Percentiles rank a stretch among this genome's conserved stretches.
phyloP scores from a whole-genome alignment of 2,113 vertebrate species.

The Xenotilapia longispinis region DNA sequence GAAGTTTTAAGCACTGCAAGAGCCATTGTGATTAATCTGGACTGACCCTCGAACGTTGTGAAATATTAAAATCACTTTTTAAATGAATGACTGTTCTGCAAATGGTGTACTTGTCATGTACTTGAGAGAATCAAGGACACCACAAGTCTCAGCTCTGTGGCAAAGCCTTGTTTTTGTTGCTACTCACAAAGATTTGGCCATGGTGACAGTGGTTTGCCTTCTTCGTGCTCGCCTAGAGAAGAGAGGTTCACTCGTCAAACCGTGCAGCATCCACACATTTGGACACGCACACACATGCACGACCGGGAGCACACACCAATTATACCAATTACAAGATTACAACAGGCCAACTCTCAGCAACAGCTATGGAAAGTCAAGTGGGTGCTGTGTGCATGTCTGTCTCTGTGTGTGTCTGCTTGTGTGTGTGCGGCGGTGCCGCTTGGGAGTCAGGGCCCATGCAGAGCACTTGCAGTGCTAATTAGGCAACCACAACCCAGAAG shows the following conservation, averaged over 20 bases:
- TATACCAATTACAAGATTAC: conserved; percentile 57
- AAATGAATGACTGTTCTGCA: neutral
- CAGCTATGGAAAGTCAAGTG: conserved; percentile 45
- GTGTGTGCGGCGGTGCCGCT: conserved; percentile 1
- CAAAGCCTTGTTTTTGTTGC: neutral
- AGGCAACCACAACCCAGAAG: conserved; percentile 54
- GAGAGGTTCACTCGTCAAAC: conserved; percentile 14
- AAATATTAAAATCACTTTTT: neutral
- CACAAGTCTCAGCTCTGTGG: neutral
- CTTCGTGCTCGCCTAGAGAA: neutral
- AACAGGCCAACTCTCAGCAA: conserved; percentile 42
- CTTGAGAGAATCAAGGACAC: neutral
- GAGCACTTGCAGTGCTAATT: conserved; percentile 62
- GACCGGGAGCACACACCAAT: conserved; percentile 19
- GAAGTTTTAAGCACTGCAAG: neutral
- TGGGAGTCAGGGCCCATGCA: conserved; percentile 46
- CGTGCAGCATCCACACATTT: neutral
- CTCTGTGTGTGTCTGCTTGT: neutral
- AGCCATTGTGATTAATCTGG: neutral
- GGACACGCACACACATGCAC: neutral
- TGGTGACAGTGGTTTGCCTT: neutral
- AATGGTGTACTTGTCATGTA: neutral
- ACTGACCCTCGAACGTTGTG: neutral
- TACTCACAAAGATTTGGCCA: neutral
- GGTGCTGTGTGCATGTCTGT: neutral